Evolutionary conservation across 2,113 vertebrate genomes (phyloP).

Genomic region (Grammomys surdaster): DNA sequence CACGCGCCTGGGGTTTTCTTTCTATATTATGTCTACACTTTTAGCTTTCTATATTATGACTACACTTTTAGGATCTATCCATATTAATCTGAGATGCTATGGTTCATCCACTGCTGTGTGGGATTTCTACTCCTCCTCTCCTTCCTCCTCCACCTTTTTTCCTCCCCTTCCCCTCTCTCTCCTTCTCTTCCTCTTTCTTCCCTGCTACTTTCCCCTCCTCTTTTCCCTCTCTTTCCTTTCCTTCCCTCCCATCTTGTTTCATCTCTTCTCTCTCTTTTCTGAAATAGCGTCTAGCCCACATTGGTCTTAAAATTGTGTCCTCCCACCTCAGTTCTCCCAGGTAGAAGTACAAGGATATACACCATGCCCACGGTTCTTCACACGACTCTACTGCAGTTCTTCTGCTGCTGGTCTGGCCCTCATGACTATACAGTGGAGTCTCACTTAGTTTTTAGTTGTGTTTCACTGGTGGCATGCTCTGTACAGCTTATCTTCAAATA

Average conservation of each 20-base stretch:
- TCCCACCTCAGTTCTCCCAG: neutral
- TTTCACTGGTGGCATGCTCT: neutral
- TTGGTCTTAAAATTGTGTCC: neutral
- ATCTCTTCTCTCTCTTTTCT: neutral
- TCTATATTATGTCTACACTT: neutral
- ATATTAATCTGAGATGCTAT: neutral
- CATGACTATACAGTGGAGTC: neutral
- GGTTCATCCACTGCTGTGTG: neutral
- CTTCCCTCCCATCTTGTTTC: too few species aligned
- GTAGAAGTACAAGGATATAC: neutral
- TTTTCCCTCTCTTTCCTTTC: too few species aligned
- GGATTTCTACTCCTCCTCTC: neutral
- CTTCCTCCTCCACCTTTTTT: too few species aligned
- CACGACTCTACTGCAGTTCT: neutral
- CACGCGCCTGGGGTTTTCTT: neutral
- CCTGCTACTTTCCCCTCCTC: neutral
- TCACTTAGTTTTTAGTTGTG: neutral
- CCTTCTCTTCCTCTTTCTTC: neutral
- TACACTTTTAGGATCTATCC: slow-evolving; percentile 6
- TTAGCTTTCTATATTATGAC: neutral
- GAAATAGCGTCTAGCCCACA: neutral
- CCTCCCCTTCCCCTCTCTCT: neutral
- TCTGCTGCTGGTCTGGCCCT: neutral
- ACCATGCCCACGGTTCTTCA: neutral
- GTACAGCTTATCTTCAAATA: neutral